These are phyloP conservation scores for Parascotia fuliginaria DNA, from an alignment of 2,888 invertebrate genomes.

Conservation along the genomic window DNA sequence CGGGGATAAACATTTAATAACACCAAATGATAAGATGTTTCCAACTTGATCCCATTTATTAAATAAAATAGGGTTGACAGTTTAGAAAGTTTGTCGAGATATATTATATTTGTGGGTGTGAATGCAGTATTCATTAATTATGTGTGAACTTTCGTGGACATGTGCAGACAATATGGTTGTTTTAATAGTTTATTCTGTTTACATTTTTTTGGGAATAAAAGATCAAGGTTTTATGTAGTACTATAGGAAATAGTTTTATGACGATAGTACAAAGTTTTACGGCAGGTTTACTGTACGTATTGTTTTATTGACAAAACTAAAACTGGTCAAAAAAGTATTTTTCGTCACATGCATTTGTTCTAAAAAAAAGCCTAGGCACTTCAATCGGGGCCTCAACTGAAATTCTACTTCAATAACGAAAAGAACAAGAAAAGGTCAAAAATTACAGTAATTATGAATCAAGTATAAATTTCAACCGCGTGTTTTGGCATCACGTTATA, in stretches of 20 bases:
- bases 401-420: too few relatives aligned
- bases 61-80: conserved; percentile 67
- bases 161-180: conserved; percentile 16
- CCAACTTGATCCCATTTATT: conserved; percentile 51
- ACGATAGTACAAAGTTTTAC: background rate
- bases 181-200: conserved; percentile 12
- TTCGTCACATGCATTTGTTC: too few relatives aligned
- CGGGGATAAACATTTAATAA: conserved; percentile 28
- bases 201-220: background rate
- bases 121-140: conserved; percentile 48
- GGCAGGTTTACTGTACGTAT: background rate
- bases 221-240: background rate
- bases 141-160: conserved; percentile 25
- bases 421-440: too few relatives aligned
- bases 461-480: too few relatives aligned
- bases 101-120: conserved; percentile 45
- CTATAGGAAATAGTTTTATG: background rate
- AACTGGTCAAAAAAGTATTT: too few relatives aligned
- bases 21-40: conserved; percentile 32
- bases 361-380: too few relatives aligned
- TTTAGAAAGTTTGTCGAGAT: conserved; percentile 51
- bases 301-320: background rate
- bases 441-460: too few relatives aligned
- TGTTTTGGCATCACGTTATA: too few relatives aligned
- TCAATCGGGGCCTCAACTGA: too few relatives aligned